Conservation (phyloP, 2,888 invertebrate genomes). For the Nomada hirtipes region DNA sequence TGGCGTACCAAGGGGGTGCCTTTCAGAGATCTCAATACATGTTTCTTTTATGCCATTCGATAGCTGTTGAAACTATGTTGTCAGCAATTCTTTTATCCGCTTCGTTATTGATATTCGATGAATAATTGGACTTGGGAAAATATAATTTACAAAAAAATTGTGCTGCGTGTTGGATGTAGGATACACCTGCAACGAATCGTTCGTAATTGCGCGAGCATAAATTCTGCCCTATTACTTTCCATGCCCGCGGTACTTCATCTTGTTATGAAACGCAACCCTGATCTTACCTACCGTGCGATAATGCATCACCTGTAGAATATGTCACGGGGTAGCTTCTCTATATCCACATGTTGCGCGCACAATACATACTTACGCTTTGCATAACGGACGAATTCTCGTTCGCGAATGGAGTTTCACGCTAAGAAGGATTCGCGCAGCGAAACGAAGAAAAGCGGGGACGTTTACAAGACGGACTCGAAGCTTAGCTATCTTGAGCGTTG, state of each 20-base stretch:
- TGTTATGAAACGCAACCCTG: slow-evolving; percentile 53
- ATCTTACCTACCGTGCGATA: slow-evolving; percentile 15
- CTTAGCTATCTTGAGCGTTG: slow-evolving; percentile 32
- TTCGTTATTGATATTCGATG: not conserved
- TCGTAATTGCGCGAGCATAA: slow-evolving; percentile 25
- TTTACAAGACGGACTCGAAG: slow-evolving; percentile 30
- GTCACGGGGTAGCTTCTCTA: slow-evolving; percentile 23
- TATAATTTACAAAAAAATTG: slow-evolving; percentile 2
- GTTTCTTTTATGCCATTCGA: too few species aligned
- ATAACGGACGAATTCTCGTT: not conserved
- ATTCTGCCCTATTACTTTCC: slow-evolving; percentile 44
- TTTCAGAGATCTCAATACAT: too few species aligned
- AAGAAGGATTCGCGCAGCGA: not conserved
- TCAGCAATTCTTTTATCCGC: too few species aligned
- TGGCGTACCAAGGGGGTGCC: too few species aligned
- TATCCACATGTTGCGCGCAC: not conserved
- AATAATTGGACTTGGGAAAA: not conserved
- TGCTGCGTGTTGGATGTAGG: slow-evolving; percentile 27
- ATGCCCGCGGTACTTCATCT: slow-evolving; percentile 26
- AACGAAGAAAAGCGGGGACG: slow-evolving; percentile 5
- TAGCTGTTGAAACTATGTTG: too few species aligned
- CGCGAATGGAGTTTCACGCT: slow-evolving; percentile 4
- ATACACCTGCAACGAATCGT: slow-evolving; percentile 38
- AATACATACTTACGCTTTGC: not conserved
- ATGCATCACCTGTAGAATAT: slow-evolving; percentile 30